Evolutionary conservation across 2,888 invertebrate species (phyloP).

Genomic region (Listrodromus nycthemerus): DNA sequence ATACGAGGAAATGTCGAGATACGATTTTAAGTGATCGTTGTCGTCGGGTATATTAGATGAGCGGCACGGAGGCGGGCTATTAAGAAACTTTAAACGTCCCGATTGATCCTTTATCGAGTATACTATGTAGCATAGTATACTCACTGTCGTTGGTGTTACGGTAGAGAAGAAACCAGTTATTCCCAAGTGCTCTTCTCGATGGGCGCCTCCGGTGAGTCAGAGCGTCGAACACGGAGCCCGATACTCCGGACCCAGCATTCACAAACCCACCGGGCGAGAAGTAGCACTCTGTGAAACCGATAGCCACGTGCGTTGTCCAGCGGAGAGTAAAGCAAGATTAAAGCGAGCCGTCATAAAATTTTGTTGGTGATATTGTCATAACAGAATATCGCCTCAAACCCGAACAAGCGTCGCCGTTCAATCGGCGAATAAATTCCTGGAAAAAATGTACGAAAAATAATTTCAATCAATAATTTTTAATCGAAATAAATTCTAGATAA

Average conservation of each 20-base stretch:
- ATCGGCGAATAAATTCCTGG: background rate
- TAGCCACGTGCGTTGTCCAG: conserved; percentile 7
- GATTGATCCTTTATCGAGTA: conserved; percentile 68
- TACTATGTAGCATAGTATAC: conserved; percentile 41
- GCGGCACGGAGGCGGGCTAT: conserved; percentile 68
- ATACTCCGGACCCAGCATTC: conserved; percentile 34
- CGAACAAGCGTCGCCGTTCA: background rate
- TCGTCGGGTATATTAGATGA: conserved; percentile 61
- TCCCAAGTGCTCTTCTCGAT: conserved; percentile 41
- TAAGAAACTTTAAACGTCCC: conserved; percentile 69
- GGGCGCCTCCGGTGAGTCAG: conserved; percentile 62
- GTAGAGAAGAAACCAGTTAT: conserved; percentile 59
- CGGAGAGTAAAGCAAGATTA: background rate
- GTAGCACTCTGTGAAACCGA: conserved; percentile 22
- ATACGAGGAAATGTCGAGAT: conserved; percentile 50
- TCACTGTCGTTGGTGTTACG: conserved; percentile 52
- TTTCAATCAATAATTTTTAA: too few species aligned
- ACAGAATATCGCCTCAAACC: background rate
- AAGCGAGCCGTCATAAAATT: background rate
- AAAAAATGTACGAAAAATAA: background rate
- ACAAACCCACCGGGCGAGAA: conserved; percentile 33
- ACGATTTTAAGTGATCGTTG: conserved; percentile 60
- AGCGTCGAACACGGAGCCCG: conserved; percentile 31
- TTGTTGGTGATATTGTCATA: background rate
- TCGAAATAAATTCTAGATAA: too few species aligned